phyloP scores from a whole-genome alignment of 2,888 invertebrate genomes.

The Melinopterus prodromus region DNA sequence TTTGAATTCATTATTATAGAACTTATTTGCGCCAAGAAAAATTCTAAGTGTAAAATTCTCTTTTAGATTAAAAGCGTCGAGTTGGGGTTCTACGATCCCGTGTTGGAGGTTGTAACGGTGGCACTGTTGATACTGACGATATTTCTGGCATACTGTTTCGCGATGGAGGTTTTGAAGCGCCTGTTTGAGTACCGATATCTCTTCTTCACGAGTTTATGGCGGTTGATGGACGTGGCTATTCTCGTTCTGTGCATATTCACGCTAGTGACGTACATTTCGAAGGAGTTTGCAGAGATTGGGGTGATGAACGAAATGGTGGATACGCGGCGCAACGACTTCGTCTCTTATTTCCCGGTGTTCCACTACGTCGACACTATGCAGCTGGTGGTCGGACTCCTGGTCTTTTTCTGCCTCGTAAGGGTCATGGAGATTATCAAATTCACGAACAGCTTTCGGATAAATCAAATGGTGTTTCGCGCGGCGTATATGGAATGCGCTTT shows the following conservation, averaged over 20 bases:
- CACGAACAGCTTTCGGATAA: background rate
- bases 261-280: slow-evolving; percentile 18
- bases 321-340: slow-evolving; percentile 42
- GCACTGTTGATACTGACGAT: slow-evolving; percentile 25
- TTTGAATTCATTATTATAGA: slow-evolving; percentile 36
- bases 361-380: slow-evolving; percentile 34
- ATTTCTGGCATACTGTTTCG: slow-evolving; percentile 34
- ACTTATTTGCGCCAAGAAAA: background rate
- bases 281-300: slow-evolving; percentile 30
- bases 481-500: background rate
- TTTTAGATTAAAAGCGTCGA: slow-evolving; percentile 33
- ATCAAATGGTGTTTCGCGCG: background rate
- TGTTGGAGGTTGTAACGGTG: slow-evolving; percentile 30
- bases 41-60: slow-evolving; percentile 6
- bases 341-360: slow-evolving; percentile 39
- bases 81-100: background rate
- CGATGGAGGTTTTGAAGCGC: slow-evolving; percentile 16
- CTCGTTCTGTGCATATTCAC: slow-evolving; percentile 29
- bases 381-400: slow-evolving; percentile 10
- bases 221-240: slow-evolving; percentile 40
- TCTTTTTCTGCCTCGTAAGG: slow-evolving; percentile 11
- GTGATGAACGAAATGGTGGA: slow-evolving; percentile 38
- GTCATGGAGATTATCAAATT: background rate
- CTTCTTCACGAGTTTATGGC: slow-evolving; percentile 37
- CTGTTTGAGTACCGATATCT: slow-evolving; percentile 10